Base-by-base conservation (phyloP, 1,140 invertebrate genomes). In the Drosophila nebulosa region DNA sequence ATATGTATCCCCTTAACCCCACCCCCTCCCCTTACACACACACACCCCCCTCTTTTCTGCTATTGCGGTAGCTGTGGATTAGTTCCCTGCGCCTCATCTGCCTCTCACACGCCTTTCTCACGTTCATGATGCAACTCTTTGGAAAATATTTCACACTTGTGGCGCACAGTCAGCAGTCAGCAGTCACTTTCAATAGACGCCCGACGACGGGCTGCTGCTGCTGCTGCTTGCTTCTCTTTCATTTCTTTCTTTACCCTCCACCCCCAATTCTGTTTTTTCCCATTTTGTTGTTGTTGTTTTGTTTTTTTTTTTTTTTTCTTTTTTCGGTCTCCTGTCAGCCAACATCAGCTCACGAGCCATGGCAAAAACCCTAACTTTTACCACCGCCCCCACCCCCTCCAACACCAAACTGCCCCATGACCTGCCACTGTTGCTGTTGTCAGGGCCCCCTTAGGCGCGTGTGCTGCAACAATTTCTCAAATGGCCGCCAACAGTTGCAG, bases 81-180 rank as follows among this genome's bases (percentile, higher is more conserved):
- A 61, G 56, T 56, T 60, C 24, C 26, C 57, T 46, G 18, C 69
- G 18, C 16, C 18, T 30, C 21, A 18, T 10, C 36, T 39, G 21
- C 36, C 18, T 6, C 36, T 16, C n/a, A 46, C 39, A 46, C 22
- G 16, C 36, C 18, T 18, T 42, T 22, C 22, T 60, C 57, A 74
- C 72, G 69, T 67, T 66, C 35, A 35, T 50, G n/a, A 24, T 56
- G 42, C 32, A 67, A 35, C 67, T 39, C 68, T 51, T 39, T 58
- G 61, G 61, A 36, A 74, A 74, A 74, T 74, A 74, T 74, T 74
- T 74, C 72, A 67, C 72, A 74, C 69, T 73, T 74, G 72, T 71
- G 72, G 69, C 72, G 30, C 69, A 46, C 39, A 46, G 39, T 46
- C 39, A 46, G 39, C 39, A 74, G 69, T 74, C 71, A 74, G 72